Evolutionary conservation across 2,797 vertebrate species (phyloP), one percentile per base, ranked within the genome.

Genomic region (Liasis olivaceus): DNA sequence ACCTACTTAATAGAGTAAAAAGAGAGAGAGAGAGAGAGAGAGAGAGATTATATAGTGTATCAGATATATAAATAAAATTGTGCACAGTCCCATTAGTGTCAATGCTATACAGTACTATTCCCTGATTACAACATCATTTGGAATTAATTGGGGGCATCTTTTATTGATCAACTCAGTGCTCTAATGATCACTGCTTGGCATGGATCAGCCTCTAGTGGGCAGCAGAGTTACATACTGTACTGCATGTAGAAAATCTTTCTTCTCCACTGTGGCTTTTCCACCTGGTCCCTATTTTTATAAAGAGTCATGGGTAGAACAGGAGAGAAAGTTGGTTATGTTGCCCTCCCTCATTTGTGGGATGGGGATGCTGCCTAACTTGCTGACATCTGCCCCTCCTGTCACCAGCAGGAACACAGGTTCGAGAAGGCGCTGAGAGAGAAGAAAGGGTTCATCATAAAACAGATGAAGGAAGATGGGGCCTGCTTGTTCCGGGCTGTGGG

Each of bases 361-460:
- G 91, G 87, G 88, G 92, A 58, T 88, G 91, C 92, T 89, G 58
- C 87, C 86, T 92, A 95, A 91, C 85, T 95, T 96, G 94, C 93
- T 96, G 94, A 97, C 64, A 54, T 90, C 90, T 93, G 72, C 87
- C 66, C 88, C 91, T 96, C 94, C 94, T 96, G 90, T 93, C 94
- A 96, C 85, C 95, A 99, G 99, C 98, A 99, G 98, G 99, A 99
- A 95, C 98, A 98, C 97, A 98, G 99, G 98, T 99, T 99, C 96
- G 99, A 99, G 97, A 99, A 99, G 96, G 97, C 98, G 91, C 97
- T 99, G 94, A 91, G 96, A 93, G 99, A 99, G 97, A 99, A 99
- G 98, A 99, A 99, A 97, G 98, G 99, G 90, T 99, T 99, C 91
- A 98, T 99, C 95, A 99, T 99, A 95, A 99, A 99, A 96, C 98